Base-by-base conservation (phyloP, 2,888 invertebrate species). In the Sarcophaga caerulescens region DNA sequence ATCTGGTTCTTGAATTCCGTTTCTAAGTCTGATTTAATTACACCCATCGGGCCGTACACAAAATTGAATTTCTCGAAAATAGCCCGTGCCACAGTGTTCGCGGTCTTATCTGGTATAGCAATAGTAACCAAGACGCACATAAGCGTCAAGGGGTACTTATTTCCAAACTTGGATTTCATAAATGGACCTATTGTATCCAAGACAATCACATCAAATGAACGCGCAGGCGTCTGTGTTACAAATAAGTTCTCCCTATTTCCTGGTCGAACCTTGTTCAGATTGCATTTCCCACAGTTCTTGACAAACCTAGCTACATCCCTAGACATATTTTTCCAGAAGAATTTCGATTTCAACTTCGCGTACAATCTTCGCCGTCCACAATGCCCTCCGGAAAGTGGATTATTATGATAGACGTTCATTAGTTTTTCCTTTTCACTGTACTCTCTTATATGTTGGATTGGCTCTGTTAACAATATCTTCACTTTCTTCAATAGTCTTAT, bases 1-100 rank as follows among this genome's bases (percentile, higher is more conserved):
- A 62, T 21, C 12, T 62, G 19, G 62, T 62, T 62, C 12, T 62
- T 44, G 44, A 69, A 77, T 44, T 77, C 59, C 4, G 68, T 77
- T 35, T 45, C 60, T 14, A 25, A 35, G 47, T 77, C 66, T 0
- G 76, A 25, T 66, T 76, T 76, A 19, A 76, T 66, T 5, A 60
- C 19, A 10, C 45, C 19, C 68, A 78, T 69, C 2, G 17, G 14
- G 4, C 78, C 70, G 45, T 78, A 78, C 4, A 59, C 17, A 5
- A 78, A 57, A 44, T 70, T 23, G 52, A 57, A 65, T 5, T 75
- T 23, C n/a, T 65, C 75, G n/a, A 35, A 59, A 17, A 71, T 60
- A 3, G 60, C 60, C 0, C 59, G 14, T 5, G 57, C 4, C 14
- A 57, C 12, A 17, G 57, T 57, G 17, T 57, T 57, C 17, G 17